A percentile compares a stretch with the other conserved stretches of the same genome.
phyloP scores from a whole-genome alignment of 1,140 invertebrate species.

The Pseudomyrmex sp. region DNA sequence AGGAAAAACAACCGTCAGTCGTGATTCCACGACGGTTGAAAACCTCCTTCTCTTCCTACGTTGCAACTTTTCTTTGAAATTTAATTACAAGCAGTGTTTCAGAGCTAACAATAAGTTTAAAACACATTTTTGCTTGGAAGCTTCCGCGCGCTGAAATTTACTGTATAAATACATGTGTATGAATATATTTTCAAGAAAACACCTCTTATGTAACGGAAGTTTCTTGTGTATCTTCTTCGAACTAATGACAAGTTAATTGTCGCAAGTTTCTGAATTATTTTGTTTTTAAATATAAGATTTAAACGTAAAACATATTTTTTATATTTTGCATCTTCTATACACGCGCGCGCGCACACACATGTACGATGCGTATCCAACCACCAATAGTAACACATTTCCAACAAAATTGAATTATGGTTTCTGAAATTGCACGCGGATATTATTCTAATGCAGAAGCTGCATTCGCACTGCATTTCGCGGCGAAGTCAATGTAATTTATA shows the following conservation, averaged over 20 bases:
- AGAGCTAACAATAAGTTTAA: constrained; percentile 33
- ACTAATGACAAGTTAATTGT: background rate
- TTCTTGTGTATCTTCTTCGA: background rate
- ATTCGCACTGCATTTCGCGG: constrained; percentile 14
- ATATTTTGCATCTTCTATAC: background rate
- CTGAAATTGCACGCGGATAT: constrained; percentile 42
- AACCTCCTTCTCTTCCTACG: background rate
- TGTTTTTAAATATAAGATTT: background rate
- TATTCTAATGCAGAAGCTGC: constrained; percentile 33
- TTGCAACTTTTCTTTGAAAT: constrained; percentile 53
- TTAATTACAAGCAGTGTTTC: constrained; percentile 48
- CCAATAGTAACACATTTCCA: background rate
- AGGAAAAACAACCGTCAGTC: constrained; percentile 20
- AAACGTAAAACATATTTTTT: constrained; percentile 18
- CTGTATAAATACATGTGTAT: background rate
- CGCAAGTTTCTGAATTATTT: background rate
- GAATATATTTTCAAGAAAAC: background rate
- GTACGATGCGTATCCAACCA: background rate
- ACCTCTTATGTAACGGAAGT: background rate
- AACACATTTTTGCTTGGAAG: background rate
- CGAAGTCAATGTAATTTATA: constrained; percentile 44
- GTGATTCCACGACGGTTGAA: constrained; percentile 2
- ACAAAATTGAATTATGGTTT: constrained; percentile 33
- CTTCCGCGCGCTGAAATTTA: constrained; percentile 14
- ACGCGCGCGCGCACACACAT: background rate